These are phyloP conservation scores for Spizaetus ornatus DNA, from an alignment of 2,113 vertebrate species.

Conservation along the genomic window DNA sequence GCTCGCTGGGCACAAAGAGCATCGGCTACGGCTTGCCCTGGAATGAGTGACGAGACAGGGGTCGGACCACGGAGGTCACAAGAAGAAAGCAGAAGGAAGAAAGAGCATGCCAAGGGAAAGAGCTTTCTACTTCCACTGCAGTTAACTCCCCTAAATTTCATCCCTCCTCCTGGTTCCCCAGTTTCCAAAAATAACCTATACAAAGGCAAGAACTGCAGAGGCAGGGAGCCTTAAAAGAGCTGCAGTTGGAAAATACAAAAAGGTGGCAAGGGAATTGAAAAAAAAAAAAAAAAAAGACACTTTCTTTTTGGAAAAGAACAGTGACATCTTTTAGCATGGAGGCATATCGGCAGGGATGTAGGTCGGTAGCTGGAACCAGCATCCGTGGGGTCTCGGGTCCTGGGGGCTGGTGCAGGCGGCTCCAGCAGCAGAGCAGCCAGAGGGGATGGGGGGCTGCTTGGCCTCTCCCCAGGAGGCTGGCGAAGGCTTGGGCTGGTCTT, in stretches of 20 bases:
- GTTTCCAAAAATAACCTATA: slow-evolving; percentile 45
- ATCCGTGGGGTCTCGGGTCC: not conserved
- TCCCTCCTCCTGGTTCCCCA: slow-evolving; percentile 11
- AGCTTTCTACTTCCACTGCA: not conserved
- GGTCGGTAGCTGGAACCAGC: not conserved
- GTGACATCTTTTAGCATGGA: not conserved
- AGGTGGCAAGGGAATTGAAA: not conserved
- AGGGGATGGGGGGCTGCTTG: not conserved
- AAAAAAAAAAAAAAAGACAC: not conserved
- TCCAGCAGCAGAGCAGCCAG: not conserved
- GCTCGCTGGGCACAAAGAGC: not conserved
- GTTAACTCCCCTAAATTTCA: slow-evolving; percentile 21
- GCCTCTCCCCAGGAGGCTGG: not conserved
- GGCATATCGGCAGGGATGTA: not conserved
- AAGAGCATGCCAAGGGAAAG: not conserved
- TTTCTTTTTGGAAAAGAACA: not conserved
- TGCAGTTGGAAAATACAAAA: slow-evolving; percentile 24
- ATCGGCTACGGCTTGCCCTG: not conserved
- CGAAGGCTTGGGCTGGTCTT: not conserved
- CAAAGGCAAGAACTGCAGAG: slow-evolving; percentile 18
- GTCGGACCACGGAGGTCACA: not conserved
- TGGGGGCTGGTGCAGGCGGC: not conserved
- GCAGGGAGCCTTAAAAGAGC: not conserved
- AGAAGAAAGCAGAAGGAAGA: slow-evolving; percentile 29
- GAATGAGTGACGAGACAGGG: not conserved